A percentile compares a stretch with the other conserved stretches of the same genome.
phyloP scores from a whole-genome alignment of 1,140 invertebrate genomes.

The Ceratina calcarata region DNA sequence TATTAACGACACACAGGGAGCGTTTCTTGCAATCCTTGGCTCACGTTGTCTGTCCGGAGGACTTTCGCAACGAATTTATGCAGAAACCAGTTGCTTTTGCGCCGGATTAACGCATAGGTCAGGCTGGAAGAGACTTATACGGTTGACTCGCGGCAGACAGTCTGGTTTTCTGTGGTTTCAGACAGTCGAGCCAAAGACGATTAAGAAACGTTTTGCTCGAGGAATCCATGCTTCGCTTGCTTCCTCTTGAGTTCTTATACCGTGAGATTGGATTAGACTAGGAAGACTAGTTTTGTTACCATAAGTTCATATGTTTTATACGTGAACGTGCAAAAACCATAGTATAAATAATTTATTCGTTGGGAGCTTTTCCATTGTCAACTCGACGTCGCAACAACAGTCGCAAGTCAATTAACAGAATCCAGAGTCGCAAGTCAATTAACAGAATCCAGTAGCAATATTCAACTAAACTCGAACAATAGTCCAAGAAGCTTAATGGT shows the following conservation, averaged over 20 bases:
- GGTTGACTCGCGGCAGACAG: slow-evolving; percentile 20
- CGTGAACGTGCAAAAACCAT: too few species aligned
- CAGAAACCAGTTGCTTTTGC: slow-evolving; percentile 25
- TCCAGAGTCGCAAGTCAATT: slow-evolving; percentile 31
- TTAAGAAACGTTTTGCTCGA: neutral
- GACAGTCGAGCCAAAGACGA: neutral
- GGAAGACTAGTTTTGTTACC: too few species aligned
- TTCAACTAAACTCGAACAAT: slow-evolving; percentile 27
- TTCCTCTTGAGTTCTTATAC: too few species aligned
- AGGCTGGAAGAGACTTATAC: slow-evolving; percentile 1
- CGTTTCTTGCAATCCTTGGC: slow-evolving; percentile 21
- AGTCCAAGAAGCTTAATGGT: slow-evolving; percentile 53
- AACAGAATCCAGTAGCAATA: slow-evolving; percentile 41
- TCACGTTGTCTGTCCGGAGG: neutral
- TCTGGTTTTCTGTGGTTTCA: slow-evolving; percentile 2
- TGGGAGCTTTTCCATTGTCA: too few species aligned
- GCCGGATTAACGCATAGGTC: slow-evolving; percentile 12
- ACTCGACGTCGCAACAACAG: too few species aligned
- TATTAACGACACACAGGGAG: slow-evolving; percentile 2
- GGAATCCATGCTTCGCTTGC: neutral
- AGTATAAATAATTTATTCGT: too few species aligned
- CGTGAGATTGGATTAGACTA: neutral
- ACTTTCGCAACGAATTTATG: slow-evolving; percentile 34
- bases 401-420: slow-evolving; percentile 29
- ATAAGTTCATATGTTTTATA: too few species aligned